Evolutionary conservation across 2,888 invertebrate genomes (phyloP).

Genomic region (Cheilosia impressa): DNA sequence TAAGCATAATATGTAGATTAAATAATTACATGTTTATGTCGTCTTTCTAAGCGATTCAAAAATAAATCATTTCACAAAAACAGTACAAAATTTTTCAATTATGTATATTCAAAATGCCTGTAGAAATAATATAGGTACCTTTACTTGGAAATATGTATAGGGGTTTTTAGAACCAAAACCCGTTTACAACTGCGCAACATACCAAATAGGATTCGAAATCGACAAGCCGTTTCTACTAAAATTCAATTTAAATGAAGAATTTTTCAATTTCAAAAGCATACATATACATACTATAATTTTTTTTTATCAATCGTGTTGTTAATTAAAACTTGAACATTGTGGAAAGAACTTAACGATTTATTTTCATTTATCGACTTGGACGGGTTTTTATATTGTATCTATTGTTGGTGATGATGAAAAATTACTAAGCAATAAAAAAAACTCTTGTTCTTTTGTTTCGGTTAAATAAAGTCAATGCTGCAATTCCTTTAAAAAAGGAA

Average conservation of each 20-base stretch:
- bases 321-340: background rate
- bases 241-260: background rate
- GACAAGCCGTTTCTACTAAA: background rate
- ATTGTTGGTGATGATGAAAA: constrained; percentile 23
- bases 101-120: too few relatives aligned
- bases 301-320: background rate
- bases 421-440: background rate
- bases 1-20: too few relatives aligned
- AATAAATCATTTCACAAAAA: too few relatives aligned
- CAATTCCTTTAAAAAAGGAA: background rate
- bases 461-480: background rate
- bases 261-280: background rate
- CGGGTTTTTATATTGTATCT: constrained; percentile 36
- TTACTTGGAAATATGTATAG: too few relatives aligned
- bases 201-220: background rate
- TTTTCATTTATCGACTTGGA: constrained; percentile 44
- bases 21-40: too few relatives aligned
- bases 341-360: constrained; percentile 10
- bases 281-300: background rate
- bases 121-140: too few relatives aligned
- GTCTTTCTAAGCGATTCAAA: too few relatives aligned
- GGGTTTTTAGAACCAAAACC: too few relatives aligned
- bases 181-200: background rate
- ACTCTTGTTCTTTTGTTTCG: background rate
- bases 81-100: too few relatives aligned